These are phyloP conservation scores for Myanophis thanlyinensis DNA, from an alignment of 2,113 vertebrate genomes.

Conservation along the genomic window DNA sequence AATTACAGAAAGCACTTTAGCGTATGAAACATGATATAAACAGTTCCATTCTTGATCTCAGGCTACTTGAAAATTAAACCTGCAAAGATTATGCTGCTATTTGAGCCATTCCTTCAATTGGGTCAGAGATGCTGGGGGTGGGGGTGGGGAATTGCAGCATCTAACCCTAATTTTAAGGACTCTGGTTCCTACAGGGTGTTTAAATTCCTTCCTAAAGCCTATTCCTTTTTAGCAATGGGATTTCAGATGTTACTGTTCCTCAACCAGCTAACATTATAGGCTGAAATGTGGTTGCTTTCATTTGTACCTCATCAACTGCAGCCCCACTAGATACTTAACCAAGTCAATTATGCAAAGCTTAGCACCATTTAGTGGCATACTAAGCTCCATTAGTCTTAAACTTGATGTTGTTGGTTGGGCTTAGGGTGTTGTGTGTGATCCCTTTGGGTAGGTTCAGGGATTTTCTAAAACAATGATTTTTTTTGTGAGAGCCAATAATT, in stretches of 20 bases:
- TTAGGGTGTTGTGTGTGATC: neutral
- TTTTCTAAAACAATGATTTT: neutral
- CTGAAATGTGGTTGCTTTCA: neutral
- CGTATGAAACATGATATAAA: neutral
- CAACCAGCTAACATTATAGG: neutral
- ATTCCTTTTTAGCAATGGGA: neutral
- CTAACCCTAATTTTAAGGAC: neutral
- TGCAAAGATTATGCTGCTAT: neutral
- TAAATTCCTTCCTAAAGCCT: neutral
- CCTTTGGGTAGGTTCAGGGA: neutral
- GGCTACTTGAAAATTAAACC: neutral
- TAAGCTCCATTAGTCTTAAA: neutral
- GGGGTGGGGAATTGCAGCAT: neutral
- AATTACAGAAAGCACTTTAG: slow-evolving; percentile 24
- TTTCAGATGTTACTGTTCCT: neutral
- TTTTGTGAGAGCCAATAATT: neutral
- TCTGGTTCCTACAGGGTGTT: neutral
- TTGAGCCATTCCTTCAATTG: neutral
- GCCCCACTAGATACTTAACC: neutral
- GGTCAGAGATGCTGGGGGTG: neutral
- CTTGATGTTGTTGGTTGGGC: neutral
- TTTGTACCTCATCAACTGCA: neutral
- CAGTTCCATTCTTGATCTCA: neutral
- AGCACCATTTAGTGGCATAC: neutral
- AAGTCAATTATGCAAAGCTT: neutral